Evolutionary conservation across 2,888 invertebrate genomes (phyloP).

Genomic region (Spicauda simplicius): DNA sequence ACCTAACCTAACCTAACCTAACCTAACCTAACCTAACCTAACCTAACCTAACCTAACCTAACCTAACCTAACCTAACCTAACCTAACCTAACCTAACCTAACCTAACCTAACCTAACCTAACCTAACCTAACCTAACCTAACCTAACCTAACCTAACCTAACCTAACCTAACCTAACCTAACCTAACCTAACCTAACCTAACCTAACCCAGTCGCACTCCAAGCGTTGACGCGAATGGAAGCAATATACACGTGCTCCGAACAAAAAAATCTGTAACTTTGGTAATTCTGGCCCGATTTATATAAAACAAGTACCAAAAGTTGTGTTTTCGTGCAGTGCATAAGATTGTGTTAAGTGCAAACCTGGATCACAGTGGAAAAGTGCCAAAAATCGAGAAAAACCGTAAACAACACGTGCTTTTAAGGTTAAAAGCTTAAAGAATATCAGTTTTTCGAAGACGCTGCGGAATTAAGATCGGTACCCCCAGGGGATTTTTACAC

Average conservation of each 20-base stretch:
- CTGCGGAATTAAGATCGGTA: not conserved
- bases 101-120: no score
- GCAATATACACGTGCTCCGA: not conserved
- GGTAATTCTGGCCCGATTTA: not conserved
- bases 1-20: no score
- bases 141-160: no score
- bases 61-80: no score
- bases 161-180: slow-evolving; percentile 5
- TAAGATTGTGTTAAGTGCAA: not conserved
- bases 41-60: no score
- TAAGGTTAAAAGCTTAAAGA: not conserved
- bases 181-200: slow-evolving; percentile 10
- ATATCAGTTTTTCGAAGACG: not conserved
- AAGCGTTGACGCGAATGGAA: not conserved
- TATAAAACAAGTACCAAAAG: not conserved
- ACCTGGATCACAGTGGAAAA: not conserved
- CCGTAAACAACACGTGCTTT: no score
- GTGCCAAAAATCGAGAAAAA: not conserved
- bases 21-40: no score
- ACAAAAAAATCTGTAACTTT: not conserved
- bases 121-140: no score
- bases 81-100: no score
- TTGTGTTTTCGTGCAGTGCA: not conserved
- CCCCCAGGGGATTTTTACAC: not conserved
- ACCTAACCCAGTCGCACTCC: not conserved